Evolutionary conservation across 2,113 vertebrate genomes (phyloP), one percentile per base, ranked within the genome.

Genomic region (Eulemur rufifrons): DNA sequence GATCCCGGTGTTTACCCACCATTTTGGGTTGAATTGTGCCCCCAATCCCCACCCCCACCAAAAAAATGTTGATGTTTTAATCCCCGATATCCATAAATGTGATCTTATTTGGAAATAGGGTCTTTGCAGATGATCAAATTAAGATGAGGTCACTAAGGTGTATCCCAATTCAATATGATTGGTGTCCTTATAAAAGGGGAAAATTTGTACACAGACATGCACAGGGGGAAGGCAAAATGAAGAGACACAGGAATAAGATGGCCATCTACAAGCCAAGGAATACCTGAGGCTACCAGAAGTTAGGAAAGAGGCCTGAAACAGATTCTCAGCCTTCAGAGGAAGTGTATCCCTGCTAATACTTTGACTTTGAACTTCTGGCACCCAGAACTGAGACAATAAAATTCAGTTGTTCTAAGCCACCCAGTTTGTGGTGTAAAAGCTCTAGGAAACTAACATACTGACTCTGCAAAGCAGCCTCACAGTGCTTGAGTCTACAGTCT

Each of bases 281-380:
- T 0, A 1, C 3, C 5, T 10, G 15, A 39, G 66, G 15, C 64
- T 64, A 25, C 77, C 77, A 29, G 37, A n/a, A 52, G 45, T 54
- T 1, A 29, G n/a, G 37, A 66, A 89, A 82, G 52, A 45, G 0
- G 5, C 20, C 6, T 18, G 14, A n/a, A 56, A 29, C 12, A 42
- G 42, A 20, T 29, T 29, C 45, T 81, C 23, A 3, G 0, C 63
- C 80, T 59, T 92, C 45, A 45, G 64, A 77, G 42, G n/a, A 17
- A 11, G 3, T 3, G 10, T 0, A 4, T 37, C 11, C 64, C 20
- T 10, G 8, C 32, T n/a, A n/a, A 39, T 6, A 54, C 14, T 23
- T n/a, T 45, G 66, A 61, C 14, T 77, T 52, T 52, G 50, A 63
- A 90, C 15, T 39, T 61, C 12, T 32, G 18, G 45, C 37, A 54